Percentiles rank a stretch among this genome's conserved stretches.
Conservation (phyloP, 2,797 vertebrate species). For the Paguma larvata region DNA sequence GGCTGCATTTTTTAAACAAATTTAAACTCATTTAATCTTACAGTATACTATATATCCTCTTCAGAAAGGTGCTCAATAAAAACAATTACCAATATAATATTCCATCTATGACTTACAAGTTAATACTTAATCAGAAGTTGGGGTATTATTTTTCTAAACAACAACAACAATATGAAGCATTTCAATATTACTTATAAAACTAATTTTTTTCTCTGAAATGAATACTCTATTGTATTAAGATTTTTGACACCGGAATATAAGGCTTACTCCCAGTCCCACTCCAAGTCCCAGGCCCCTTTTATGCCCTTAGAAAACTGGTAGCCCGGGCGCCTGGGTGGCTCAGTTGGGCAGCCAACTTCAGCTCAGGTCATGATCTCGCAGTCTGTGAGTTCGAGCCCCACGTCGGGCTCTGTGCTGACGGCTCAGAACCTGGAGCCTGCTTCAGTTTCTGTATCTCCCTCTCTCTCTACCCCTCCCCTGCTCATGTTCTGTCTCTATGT, state of each 20-base stretch:
- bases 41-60: not conserved
- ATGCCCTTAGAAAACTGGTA: not conserved
- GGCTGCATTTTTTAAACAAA: not conserved
- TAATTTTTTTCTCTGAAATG: not conserved
- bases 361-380: too few species aligned
- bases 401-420: too few species aligned
- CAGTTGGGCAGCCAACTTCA: too few species aligned
- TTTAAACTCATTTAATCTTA: not conserved
- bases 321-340: too few species aligned
- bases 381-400: too few species aligned
- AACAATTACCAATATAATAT: not conserved
- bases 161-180: not conserved
- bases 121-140: not conserved
- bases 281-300: not conserved
- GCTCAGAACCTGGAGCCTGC: too few species aligned
- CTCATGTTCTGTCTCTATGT: too few species aligned
- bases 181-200: not conserved
- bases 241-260: not conserved
- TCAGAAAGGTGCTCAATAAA: not conserved
- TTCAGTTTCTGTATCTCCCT: too few species aligned
- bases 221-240: not conserved
- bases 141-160: not conserved
- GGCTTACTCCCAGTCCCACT: not conserved
- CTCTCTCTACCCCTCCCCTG: too few species aligned
- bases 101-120: not conserved